Percentiles rank a stretch among this genome's conserved stretches.
Conservation (phyloP, 1,140 invertebrate genomes). For the Sycobia sp. region DNA sequence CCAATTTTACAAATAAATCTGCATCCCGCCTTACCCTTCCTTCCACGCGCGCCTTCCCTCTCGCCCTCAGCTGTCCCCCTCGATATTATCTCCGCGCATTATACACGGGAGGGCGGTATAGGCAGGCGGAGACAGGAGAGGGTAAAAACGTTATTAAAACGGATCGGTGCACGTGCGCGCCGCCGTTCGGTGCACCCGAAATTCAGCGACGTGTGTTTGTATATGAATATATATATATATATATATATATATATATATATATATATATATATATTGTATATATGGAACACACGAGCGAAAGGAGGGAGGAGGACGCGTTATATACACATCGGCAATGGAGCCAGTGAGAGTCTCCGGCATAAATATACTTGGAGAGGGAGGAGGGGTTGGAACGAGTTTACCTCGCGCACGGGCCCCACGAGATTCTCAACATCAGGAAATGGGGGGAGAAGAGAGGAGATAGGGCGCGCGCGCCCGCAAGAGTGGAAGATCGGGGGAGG, state of each 20-base stretch:
- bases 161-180: conserved; percentile 18
- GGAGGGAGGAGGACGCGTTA: conserved; percentile 39
- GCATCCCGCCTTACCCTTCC: too few relatives aligned
- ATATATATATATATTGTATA: too few relatives aligned
- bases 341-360: conserved; percentile 52
- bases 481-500: conserved; percentile 16
- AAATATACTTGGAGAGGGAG: conserved; percentile 50
- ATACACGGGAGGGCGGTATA: too few relatives aligned
- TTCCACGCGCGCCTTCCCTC: too few relatives aligned
- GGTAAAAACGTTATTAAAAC: conserved; percentile 27
- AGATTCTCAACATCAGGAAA: conserved; percentile 25
- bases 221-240: too few relatives aligned
- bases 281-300: too few relatives aligned
- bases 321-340: conserved; percentile 35
- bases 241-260: too few relatives aligned
- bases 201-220: conserved; percentile 18
- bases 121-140: too few relatives aligned
- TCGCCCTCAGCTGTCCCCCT: too few relatives aligned
- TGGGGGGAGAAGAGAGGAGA: conserved; percentile 35
- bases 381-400: too few relatives aligned
- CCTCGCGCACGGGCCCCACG: conserved; percentile 44
- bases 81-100: too few relatives aligned
- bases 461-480: conserved; percentile 27
- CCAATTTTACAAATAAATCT: too few relatives aligned
- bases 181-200: background rate